These are phyloP conservation scores for Drosophila saltans DNA, from an alignment of 1,140 invertebrate genomes.

Conservation along the genomic window DNA sequence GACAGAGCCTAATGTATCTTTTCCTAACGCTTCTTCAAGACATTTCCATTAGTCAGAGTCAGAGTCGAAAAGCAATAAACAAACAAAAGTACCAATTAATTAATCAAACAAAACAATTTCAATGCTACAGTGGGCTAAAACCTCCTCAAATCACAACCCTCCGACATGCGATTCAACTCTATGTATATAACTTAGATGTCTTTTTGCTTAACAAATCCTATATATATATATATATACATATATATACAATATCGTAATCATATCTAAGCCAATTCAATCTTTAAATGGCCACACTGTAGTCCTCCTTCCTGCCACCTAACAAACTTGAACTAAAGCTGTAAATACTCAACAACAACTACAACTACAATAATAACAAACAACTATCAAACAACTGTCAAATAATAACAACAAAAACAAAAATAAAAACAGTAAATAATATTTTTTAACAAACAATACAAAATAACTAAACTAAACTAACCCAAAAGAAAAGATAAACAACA, in stretches of 20 bases:
- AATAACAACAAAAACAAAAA: not conserved
- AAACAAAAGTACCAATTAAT: not conserved
- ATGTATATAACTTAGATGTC: not conserved
- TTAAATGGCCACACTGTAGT: not conserved
- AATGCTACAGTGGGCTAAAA: not conserved
- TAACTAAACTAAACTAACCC: not conserved
- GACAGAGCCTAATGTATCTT: not conserved
- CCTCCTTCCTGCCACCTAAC: not conserved
- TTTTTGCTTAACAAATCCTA: not conserved
- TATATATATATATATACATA: too few relatives aligned
- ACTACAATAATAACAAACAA: constrained; percentile 1
- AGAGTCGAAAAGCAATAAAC: not conserved
- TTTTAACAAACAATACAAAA: constrained; percentile 9
- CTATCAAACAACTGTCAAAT: not conserved
- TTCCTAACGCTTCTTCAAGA: not conserved
- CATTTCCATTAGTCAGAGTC: not conserved
- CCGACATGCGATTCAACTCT: not conserved
- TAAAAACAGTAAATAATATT: constrained; percentile 7
- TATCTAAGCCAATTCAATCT: not conserved
- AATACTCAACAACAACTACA: constrained; percentile 6
- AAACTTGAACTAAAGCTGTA: constrained; percentile 1
- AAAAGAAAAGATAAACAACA: not conserved
- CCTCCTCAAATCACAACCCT: not conserved
- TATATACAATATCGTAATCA: not conserved
- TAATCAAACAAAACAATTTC: not conserved